Conservation (phyloP, 2,113 vertebrate species). For the Hylia prasina region DNA sequence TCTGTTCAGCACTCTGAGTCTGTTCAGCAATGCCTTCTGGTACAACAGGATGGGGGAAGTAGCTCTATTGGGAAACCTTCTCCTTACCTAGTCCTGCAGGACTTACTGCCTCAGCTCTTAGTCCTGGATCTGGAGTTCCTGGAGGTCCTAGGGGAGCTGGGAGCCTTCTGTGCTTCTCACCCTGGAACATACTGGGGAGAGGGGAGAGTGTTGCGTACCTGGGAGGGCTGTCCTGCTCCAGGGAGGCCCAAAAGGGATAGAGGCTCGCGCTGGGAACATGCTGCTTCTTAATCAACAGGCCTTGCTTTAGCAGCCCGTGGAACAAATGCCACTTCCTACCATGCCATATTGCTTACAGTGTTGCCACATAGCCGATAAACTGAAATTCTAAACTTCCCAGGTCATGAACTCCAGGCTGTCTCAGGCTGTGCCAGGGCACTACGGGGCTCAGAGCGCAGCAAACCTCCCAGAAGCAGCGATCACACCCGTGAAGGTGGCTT, state of each 20-base stretch:
- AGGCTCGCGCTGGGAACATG: neutral
- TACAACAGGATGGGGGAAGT: neutral
- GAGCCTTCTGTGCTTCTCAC: neutral
- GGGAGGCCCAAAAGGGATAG: neutral
- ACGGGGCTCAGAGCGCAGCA: neutral
- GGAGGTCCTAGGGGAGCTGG: neutral
- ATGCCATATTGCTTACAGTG: neutral
- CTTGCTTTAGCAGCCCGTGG: neutral
- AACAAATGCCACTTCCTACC: neutral
- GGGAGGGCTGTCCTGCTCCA: neutral
- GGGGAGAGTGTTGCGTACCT: rapidly evolving
- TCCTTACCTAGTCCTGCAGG: neutral
- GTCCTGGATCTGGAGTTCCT: neutral
- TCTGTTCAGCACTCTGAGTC: neutral
- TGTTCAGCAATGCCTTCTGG: neutral
- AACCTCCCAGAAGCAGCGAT: neutral
- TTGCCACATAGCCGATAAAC: neutral
- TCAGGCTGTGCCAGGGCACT: neutral
- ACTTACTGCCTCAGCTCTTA: neutral
- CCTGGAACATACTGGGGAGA: neutral
- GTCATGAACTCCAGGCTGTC: neutral
- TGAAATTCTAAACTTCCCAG: neutral
- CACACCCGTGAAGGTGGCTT: neutral
- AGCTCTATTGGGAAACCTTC: neutral
- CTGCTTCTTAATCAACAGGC: neutral